Evolutionary conservation across 1,140 invertebrate genomes (phyloP).

Genomic region (Rhopalosiphum maidis): DNA sequence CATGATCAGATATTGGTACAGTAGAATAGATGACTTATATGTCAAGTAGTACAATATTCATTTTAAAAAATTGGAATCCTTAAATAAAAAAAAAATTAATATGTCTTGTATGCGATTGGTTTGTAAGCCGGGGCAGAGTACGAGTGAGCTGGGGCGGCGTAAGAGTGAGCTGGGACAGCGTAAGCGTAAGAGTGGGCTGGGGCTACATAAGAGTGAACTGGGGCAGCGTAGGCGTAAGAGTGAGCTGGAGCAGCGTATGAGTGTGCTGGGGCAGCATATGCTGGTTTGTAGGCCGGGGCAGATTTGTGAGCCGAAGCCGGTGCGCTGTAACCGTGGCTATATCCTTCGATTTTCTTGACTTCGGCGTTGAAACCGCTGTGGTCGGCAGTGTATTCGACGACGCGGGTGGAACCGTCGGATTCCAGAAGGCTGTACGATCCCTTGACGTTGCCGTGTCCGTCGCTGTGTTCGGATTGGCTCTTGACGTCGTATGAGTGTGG

Average conservation of each 20-base stretch:
- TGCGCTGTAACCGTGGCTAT: background rate
- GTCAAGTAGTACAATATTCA: background rate
- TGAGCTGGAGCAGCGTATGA: conserved; percentile 61
- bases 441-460: conserved; percentile 60
- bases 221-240: conserved; percentile 58
- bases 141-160: conserved; percentile 38
- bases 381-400: conserved; percentile 64
- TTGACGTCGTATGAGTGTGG: conserved; percentile 61
- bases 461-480: conserved; percentile 60
- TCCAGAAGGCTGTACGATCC: conserved; percentile 52
- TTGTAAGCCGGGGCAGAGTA: conserved; percentile 60
- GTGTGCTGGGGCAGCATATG: conserved; percentile 47
- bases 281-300: conserved; percentile 62
- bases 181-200: conserved; percentile 13
- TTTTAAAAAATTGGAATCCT: background rate
- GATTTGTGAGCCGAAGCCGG: conserved; percentile 62
- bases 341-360: conserved; percentile 54
- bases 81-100: background rate
- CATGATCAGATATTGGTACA: background rate
- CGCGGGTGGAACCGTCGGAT: conserved; percentile 65
- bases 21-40: background rate
- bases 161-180: conserved; percentile 59
- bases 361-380: conserved; percentile 61
- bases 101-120: conserved; percentile 59
- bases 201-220: conserved; percentile 58